Percentiles rank a stretch among this genome's conserved stretches.
These are phyloP conservation scores for Siderastrea radians DNA, from an alignment of 92 coral and sea anemone species.

Conservation along the genomic window DNA sequence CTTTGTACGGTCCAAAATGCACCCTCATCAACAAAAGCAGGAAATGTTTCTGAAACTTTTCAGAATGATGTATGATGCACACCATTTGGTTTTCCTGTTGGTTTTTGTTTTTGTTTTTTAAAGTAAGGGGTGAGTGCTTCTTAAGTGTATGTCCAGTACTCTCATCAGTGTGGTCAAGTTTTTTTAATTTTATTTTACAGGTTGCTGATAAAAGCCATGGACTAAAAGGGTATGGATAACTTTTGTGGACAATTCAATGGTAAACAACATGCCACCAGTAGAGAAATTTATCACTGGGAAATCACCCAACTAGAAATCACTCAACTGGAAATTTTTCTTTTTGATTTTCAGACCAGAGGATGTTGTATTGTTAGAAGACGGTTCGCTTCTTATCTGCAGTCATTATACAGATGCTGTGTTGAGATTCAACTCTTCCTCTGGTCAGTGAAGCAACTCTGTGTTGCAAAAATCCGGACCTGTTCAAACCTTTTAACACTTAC, in stretches of 20 bases:
- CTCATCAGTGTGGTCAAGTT: neutral
- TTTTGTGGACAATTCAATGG: neutral
- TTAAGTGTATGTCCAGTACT: too few species aligned
- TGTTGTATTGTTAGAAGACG: constrained; percentile 77
- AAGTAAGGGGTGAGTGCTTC: too few species aligned
- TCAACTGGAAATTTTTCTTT: neutral
- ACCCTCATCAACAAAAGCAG: too few species aligned
- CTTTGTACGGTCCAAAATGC: too few species aligned
- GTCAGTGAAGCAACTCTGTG: constrained; percentile 30
- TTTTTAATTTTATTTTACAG: constrained; percentile 23
- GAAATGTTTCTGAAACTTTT: too few species aligned
- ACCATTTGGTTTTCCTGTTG: too few species aligned
- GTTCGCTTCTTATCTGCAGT: constrained; percentile 82
- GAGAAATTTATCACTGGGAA: neutral
- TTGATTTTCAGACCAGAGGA: constrained; percentile 81
- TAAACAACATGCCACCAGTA: neutral
- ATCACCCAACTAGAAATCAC: too few species aligned
- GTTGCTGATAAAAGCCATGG: constrained; percentile 78
- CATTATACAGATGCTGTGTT: constrained; percentile 81
- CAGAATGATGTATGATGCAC: too few species aligned
- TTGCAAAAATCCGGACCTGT: too few species aligned
- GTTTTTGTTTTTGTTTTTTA: too few species aligned
- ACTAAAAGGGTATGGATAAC: constrained; percentile 65
- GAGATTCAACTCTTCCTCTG: constrained; percentile 66
- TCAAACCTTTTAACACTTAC: too few species aligned